Evolutionary conservation across 2,888 invertebrate genomes (phyloP).

Genomic region (Lithophane semibrunnea): DNA sequence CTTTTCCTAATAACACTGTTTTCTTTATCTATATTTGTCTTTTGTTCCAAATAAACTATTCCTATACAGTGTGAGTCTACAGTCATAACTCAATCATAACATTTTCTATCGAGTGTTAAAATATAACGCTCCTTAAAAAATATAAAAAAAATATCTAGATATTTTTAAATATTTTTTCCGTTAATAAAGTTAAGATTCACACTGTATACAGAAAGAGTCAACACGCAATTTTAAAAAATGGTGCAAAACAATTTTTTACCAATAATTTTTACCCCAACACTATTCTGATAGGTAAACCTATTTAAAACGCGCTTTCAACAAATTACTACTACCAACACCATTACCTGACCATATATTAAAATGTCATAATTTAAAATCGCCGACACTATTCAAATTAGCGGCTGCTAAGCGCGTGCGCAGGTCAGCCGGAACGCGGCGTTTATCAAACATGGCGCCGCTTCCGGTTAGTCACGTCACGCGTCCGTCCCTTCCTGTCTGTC

Average conservation of each 20-base stretch:
- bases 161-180: too few species aligned
- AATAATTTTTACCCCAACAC: neutral
- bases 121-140: too few species aligned
- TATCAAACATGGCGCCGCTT: slow-evolving; percentile 83
- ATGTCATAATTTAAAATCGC: slow-evolving; percentile 57
- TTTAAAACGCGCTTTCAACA: slow-evolving; percentile 4
- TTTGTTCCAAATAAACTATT: too few species aligned
- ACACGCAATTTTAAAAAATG: too few species aligned
- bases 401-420: slow-evolving; percentile 78
- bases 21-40: too few species aligned
- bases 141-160: too few species aligned
- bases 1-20: too few species aligned
- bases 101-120: too few species aligned
- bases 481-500: slow-evolving; percentile 69
- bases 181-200: too few species aligned
- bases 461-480: slow-evolving; percentile 74
- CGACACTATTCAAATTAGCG: slow-evolving; percentile 69
- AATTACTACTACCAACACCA: slow-evolving; percentile 26
- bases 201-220: too few species aligned
- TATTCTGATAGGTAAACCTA: neutral
- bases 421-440: slow-evolving; percentile 76
- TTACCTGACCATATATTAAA: slow-evolving; percentile 47
- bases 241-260: neutral
- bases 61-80: too few species aligned
- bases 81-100: too few species aligned